A percentile compares a stretch with the other conserved stretches of the same genome.
Evolutionary conservation across 2,888 invertebrate genomes (phyloP).

Genomic region (Dryomyza anilis): DNA sequence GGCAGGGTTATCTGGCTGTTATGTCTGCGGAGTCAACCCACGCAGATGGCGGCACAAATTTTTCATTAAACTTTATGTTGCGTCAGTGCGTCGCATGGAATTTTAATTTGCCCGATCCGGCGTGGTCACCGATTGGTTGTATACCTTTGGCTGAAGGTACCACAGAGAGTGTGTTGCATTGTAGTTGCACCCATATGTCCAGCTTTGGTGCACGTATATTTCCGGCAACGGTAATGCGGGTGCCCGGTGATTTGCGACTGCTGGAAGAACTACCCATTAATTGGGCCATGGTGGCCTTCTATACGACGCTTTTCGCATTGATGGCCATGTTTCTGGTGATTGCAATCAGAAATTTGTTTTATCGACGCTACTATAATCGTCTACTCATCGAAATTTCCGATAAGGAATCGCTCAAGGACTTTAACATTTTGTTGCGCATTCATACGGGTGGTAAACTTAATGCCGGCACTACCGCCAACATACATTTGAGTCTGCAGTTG

Average conservation of each 20-base stretch:
- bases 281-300: slow-evolving; percentile 27
- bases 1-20: slow-evolving; percentile 32
- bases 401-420: background rate
- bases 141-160: slow-evolving; percentile 28
- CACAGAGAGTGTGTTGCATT: slow-evolving; percentile 27
- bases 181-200: slow-evolving; percentile 40
- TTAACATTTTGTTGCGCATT: slow-evolving; percentile 28
- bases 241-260: slow-evolving; percentile 8
- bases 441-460: slow-evolving; percentile 40
- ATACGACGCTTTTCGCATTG: slow-evolving; percentile 3
- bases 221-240: slow-evolving; percentile 7
- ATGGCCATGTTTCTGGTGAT: slow-evolving; percentile 15
- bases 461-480: slow-evolving; percentile 41
- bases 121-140: slow-evolving; percentile 39
- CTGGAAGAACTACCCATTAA: slow-evolving; percentile 31
- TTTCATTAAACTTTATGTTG: slow-evolving; percentile 29
- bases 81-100: slow-evolving; percentile 38
- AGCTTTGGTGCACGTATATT: slow-evolving; percentile 36
- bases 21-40: background rate
- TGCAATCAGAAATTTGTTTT: background rate
- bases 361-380: background rate
- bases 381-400: slow-evolving; percentile 6
- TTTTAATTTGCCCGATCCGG: slow-evolving; percentile 28
- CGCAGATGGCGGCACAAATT: slow-evolving; percentile 16
- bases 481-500: slow-evolving; percentile 36